These are phyloP conservation scores for Adelges cooleyi DNA, from an alignment of 1,140 invertebrate species.

Conservation along the genomic window DNA sequence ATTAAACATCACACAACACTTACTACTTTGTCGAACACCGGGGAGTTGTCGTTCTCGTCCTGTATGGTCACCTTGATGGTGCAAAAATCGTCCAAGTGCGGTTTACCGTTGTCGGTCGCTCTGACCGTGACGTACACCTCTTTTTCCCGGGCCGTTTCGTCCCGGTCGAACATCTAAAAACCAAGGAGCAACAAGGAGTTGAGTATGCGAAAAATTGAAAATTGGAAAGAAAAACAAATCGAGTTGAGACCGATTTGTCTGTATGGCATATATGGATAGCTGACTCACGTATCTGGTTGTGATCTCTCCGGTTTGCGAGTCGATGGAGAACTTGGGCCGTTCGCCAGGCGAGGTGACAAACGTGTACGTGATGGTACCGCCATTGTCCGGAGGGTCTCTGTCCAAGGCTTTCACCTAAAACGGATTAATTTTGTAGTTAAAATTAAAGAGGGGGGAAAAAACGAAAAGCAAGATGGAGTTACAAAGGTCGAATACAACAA, in stretches of 20 bases:
- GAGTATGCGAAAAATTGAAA: too few relatives aligned
- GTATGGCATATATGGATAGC: too few relatives aligned
- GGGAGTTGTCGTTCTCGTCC: conserved; percentile 78
- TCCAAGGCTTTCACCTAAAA: conserved; percentile 45
- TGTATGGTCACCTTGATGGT: conserved; percentile 74
- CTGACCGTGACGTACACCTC: conserved; percentile 64
- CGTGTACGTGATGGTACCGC: conserved; percentile 64
- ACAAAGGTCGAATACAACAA: too few relatives aligned
- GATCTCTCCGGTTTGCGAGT: conserved; percentile 59
- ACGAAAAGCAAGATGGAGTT: too few relatives aligned
- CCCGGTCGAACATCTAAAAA: conserved; percentile 64
- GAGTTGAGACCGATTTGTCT: too few relatives aligned
- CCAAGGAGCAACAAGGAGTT: too few relatives aligned
- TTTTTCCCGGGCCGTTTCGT: conserved; percentile 74
- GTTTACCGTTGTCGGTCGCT: conserved; percentile 74
- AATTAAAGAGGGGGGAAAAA: too few relatives aligned
- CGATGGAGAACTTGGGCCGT: conserved; percentile 63
- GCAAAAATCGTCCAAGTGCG: conserved; percentile 71
- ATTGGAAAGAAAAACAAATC: too few relatives aligned
- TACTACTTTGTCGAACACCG: conserved; percentile 72
- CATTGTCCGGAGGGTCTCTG: conserved; percentile 54
- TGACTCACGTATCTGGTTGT: conserved; percentile 51
- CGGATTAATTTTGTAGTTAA: too few relatives aligned
- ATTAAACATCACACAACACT: conserved; percentile 36
- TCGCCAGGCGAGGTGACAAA: conserved; percentile 62